These are phyloP conservation scores for Tragelaphus scriptus DNA, from an alignment of 2,113 vertebrate species.

Conservation along the genomic window DNA sequence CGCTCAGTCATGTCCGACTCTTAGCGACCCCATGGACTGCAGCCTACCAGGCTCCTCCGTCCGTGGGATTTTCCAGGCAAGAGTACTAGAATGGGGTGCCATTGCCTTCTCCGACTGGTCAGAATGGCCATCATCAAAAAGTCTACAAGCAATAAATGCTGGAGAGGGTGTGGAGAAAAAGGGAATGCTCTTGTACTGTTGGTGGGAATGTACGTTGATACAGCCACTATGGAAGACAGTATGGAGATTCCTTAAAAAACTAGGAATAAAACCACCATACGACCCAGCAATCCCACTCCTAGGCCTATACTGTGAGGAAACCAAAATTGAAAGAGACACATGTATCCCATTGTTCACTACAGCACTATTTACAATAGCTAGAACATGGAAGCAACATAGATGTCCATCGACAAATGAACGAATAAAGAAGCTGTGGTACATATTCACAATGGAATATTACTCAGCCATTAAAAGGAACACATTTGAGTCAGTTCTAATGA, in stretches of 20 bases:
- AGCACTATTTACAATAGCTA: neutral
- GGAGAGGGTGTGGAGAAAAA: neutral
- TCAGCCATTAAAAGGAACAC: neutral
- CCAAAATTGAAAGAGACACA: neutral
- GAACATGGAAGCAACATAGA: neutral
- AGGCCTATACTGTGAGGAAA: neutral
- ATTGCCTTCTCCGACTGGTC: too few species aligned
- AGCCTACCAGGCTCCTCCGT: too few species aligned
- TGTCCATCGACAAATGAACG: fast-evolving
- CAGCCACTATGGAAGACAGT: neutral
- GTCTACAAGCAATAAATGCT: neutral
- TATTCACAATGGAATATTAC: neutral
- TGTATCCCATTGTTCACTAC: neutral
- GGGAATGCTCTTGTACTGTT: neutral
- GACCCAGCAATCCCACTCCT: neutral
- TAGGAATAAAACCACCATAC: neutral
- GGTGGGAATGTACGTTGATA: neutral
- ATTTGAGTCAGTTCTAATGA: neutral
- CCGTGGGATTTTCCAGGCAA: too few species aligned
- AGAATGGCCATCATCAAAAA: too few species aligned
- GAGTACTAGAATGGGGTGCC: too few species aligned
- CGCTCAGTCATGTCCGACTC: too few species aligned
- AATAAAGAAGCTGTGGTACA: too few species aligned
- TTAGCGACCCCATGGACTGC: too few species aligned
- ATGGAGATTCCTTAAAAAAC: neutral